Conservation (phyloP, 1,140 invertebrate genomes). For the Anastrepha obliqua region DNA sequence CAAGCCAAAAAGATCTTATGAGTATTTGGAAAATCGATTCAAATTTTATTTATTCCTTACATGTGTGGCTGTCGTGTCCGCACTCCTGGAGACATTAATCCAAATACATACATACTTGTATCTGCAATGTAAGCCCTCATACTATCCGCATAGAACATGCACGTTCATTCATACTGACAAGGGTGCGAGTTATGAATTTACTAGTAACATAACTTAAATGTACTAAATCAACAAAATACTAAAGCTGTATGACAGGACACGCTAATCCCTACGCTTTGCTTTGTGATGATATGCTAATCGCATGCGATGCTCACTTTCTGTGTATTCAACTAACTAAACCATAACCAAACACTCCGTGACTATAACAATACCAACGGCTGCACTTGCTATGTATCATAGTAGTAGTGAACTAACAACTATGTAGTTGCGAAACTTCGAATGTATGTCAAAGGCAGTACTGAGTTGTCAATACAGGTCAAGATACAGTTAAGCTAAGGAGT, state of each 20-base stretch:
- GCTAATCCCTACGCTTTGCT: constrained; percentile 72
- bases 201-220: constrained; percentile 56
- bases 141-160: neutral
- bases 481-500: constrained; percentile 55
- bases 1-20: too few species aligned
- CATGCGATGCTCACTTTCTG: constrained; percentile 73
- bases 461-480: constrained; percentile 61
- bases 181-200: constrained; percentile 52
- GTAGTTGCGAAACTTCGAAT: constrained; percentile 28
- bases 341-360: constrained; percentile 65
- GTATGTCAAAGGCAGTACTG: constrained; percentile 60
- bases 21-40: too few species aligned
- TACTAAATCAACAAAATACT: constrained; percentile 64
- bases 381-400: neutral
- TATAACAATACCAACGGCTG: constrained; percentile 52
- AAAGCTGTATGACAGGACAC: constrained; percentile 37
- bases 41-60: too few species aligned
- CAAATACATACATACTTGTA: too few species aligned
- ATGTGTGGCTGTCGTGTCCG: too few species aligned
- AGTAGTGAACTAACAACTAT: constrained; percentile 1
- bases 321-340: constrained; percentile 58
- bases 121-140: neutral
- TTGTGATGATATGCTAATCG: constrained; percentile 72
- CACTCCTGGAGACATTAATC: too few species aligned
- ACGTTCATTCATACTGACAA: constrained; percentile 20